phyloP scores from a whole-genome alignment of 1,140 invertebrate species.

The Drosophila bifasciata region DNA sequence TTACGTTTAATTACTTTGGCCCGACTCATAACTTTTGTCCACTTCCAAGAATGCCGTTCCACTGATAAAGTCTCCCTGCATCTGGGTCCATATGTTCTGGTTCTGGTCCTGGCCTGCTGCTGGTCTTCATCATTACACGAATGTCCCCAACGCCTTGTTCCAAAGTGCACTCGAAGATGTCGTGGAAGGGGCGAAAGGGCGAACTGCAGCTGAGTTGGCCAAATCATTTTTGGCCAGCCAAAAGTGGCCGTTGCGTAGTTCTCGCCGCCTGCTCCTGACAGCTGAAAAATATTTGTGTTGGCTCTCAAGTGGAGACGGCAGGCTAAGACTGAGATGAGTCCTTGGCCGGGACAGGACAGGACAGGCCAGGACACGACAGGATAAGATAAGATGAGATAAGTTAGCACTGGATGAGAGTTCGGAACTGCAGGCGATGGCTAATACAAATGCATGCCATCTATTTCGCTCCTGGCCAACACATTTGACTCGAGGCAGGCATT shows the following conservation, averaged over 20 bases:
- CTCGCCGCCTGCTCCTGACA: conserved; percentile 54
- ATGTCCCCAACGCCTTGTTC: conserved; percentile 48
- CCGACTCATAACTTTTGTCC: conserved; percentile 66
- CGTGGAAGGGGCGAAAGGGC: conserved; percentile 31
- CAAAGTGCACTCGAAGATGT: conserved; percentile 33
- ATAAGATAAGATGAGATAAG: conserved; percentile 6
- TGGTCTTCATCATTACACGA: conserved; percentile 66
- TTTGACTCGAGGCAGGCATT: conserved; percentile 25
- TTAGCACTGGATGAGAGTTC: conserved; percentile 6
- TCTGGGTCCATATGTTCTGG: conserved; percentile 34
- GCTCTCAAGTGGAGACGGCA: conserved; percentile 60
- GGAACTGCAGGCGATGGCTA: conserved; percentile 57
- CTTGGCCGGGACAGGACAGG: conserved; percentile 15
- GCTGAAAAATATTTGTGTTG: conserved; percentile 70
- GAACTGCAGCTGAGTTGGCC: conserved; percentile 45
- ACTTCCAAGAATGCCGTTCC: conserved; percentile 33
- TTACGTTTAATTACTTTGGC: conserved; percentile 77
- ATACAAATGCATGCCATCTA: conserved; percentile 67
- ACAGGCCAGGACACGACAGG: neutral
- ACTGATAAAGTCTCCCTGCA: conserved; percentile 55
- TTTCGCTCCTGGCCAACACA: conserved; percentile 29
- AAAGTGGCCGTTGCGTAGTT: conserved; percentile 26
- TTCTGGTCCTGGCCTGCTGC: neutral
- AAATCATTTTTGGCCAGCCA: conserved; percentile 39
- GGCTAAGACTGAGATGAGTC: conserved; percentile 54